phyloP scores from a whole-genome alignment of 2,113 vertebrate species.

The Acrocephalus kingi region DNA sequence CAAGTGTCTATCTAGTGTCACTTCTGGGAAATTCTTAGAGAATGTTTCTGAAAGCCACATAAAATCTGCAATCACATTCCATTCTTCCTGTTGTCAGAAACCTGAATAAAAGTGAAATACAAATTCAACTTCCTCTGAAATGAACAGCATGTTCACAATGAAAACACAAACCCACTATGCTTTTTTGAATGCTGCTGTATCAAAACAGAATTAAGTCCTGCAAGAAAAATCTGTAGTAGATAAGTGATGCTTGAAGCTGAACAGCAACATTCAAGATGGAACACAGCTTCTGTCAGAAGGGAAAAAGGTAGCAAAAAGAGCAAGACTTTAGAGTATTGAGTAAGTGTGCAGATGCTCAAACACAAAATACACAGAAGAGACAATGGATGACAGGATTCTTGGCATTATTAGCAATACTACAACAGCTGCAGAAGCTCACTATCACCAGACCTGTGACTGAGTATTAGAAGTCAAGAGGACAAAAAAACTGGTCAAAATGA shows the following conservation, averaged over 20 bases:
- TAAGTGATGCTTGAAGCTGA: conserved; percentile 2
- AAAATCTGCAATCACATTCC: not conserved
- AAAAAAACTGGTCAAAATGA: not conserved
- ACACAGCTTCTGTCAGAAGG: conserved; percentile 35
- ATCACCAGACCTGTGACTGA: not conserved
- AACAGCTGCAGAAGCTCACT: conserved; percentile 1
- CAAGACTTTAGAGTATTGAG: not conserved
- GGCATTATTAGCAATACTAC: not conserved
- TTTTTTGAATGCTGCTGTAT: conserved; percentile 21
- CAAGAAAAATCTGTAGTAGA: conserved; percentile 8
- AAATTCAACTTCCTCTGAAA: not conserved
- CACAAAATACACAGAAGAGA: not conserved
- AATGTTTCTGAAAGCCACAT: not conserved
- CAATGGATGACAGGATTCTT: conserved; percentile 17
- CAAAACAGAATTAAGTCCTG: conserved; percentile 42
- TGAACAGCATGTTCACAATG: not conserved
- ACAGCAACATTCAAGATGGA: conserved; percentile 46
- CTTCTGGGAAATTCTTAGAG: not conserved
- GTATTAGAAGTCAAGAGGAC: not conserved
- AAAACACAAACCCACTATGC: conserved; percentile 7
- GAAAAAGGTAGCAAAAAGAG: not conserved
- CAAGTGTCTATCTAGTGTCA: not conserved
- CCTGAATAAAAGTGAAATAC: not conserved
- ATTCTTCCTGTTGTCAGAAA: not conserved
- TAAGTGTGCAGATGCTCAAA: not conserved